Conservation (phyloP, 2,797 vertebrate genomes). For the Dicrostonyx torquatus region DNA sequence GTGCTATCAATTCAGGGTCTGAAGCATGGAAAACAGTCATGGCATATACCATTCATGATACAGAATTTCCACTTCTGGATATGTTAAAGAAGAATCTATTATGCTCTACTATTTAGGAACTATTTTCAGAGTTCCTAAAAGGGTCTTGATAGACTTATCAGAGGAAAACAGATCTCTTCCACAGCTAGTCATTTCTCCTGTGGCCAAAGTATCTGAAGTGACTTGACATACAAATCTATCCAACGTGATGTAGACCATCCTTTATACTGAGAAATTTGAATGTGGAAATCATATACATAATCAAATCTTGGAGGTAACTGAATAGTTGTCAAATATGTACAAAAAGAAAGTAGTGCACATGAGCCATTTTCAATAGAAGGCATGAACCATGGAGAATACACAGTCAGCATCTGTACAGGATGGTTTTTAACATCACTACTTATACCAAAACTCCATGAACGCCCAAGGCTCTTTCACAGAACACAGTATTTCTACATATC, state of each 20-base stretch:
- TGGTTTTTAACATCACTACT: not conserved
- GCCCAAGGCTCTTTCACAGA: not conserved
- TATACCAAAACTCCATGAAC: not conserved
- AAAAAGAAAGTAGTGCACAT: not conserved
- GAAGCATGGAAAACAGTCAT: not conserved
- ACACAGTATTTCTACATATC: not conserved
- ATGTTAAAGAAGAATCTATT: not conserved
- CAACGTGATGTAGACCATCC: not conserved
- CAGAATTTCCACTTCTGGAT: not conserved
- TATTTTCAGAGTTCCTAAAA: not conserved
- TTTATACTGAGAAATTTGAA: not conserved
- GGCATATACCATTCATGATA: not conserved
- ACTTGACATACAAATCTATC: not conserved
- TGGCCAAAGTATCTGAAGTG: not conserved
- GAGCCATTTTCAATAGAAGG: not conserved
- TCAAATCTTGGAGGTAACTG: not conserved
- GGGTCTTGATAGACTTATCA: not conserved
- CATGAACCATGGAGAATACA: not conserved
- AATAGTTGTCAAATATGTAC: not conserved
- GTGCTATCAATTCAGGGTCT: not conserved
- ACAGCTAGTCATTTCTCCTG: not conserved
- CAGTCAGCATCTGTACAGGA: not conserved
- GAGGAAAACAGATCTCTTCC: not conserved
- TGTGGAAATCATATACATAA: not conserved
- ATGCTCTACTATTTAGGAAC: not conserved